Evolutionary conservation across 2,888 invertebrate species (phyloP).

Genomic region (Chrysina gloriosa): DNA sequence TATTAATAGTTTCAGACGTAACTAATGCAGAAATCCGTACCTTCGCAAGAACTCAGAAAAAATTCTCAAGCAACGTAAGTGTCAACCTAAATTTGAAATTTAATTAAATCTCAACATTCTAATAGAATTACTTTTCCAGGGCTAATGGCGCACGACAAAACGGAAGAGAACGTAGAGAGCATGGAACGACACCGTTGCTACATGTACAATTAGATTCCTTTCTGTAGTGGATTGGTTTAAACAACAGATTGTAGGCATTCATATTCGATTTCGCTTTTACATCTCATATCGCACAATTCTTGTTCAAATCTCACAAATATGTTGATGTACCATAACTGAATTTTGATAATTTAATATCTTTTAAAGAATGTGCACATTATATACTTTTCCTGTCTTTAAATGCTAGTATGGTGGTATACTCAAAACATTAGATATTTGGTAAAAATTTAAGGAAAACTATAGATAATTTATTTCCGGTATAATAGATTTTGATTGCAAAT

Average conservation of each 20-base stretch:
- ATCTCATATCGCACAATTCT: not conserved
- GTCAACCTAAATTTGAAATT: constrained; percentile 1
- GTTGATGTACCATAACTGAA: not conserved
- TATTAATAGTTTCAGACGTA: too few relatives aligned
- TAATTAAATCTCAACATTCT: constrained; percentile 12
- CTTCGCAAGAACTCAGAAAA: not conserved
- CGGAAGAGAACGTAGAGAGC: constrained; percentile 6
- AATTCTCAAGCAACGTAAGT: not conserved
- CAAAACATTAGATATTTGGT: too few relatives aligned
- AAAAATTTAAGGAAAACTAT: too few relatives aligned
- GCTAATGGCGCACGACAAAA: constrained; percentile 7
- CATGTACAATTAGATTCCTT: constrained; percentile 14
- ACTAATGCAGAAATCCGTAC: not conserved
- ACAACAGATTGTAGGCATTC: not conserved
- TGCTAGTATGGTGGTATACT: too few relatives aligned
- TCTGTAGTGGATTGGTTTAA: not conserved
- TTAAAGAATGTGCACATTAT: not conserved
- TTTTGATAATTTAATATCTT: not conserved
- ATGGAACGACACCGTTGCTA: constrained; percentile 3
- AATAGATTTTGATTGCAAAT: too few relatives aligned
- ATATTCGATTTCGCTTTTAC: constrained; percentile 1
- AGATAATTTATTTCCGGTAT: too few relatives aligned
- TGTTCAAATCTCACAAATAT: constrained; percentile 7
- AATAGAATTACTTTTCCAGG: constrained; percentile 5
- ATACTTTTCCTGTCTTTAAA: not conserved